Evolutionary conservation across 92 coral and sea anemone species (phyloP).

Genomic region (Zoanthus solanderi): DNA sequence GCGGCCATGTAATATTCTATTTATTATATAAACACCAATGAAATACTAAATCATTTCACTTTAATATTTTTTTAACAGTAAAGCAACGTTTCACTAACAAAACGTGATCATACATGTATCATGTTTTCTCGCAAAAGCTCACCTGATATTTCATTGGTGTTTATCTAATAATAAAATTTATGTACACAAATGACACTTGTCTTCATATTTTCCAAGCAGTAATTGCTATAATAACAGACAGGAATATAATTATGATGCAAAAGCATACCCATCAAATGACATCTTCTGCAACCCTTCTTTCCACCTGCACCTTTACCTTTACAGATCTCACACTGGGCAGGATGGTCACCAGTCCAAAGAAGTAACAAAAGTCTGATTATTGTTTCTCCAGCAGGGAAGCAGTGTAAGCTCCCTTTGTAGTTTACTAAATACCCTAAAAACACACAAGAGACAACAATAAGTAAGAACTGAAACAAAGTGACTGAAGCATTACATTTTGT

Average conservation of each 20-base stretch:
- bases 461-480: constrained; percentile 13
- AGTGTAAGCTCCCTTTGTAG: constrained; percentile 52
- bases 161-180: constrained; percentile 9
- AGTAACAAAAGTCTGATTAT: constrained; percentile 61
- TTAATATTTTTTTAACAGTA: constrained; percentile 11
- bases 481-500: constrained; percentile 5
- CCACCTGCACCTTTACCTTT: constrained; percentile 79
- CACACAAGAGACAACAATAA: background rate
- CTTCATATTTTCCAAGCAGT: constrained; percentile 13
- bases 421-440: constrained; percentile 31
- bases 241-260: constrained; percentile 14
- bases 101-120: constrained; percentile 13
- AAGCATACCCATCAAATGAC: constrained; percentile 60
- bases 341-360: constrained; percentile 79
- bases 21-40: constrained; percentile 11
- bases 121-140: constrained; percentile 14
- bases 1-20: constrained; percentile 14
- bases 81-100: constrained; percentile 13
- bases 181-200: constrained; percentile 13
- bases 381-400: constrained; percentile 59
- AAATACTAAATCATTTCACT: constrained; percentile 12
- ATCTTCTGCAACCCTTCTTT: constrained; percentile 72
- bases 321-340: constrained; percentile 76
- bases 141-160: constrained; percentile 13
- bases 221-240: constrained; percentile 12